Evolutionary conservation across 1,140 invertebrate genomes (phyloP).

Genomic region (Fopius arisanus): DNA sequence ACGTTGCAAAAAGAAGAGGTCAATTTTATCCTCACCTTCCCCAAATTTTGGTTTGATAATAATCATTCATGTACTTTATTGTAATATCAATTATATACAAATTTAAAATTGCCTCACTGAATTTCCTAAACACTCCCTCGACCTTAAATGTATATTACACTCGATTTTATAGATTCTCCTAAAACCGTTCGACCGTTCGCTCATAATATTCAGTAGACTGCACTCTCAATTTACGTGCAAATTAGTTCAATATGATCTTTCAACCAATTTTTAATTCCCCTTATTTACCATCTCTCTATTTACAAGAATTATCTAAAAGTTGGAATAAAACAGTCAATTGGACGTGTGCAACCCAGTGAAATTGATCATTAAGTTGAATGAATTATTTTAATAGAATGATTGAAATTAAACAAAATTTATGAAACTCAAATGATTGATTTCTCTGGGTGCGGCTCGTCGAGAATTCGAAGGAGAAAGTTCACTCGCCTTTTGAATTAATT

Average conservation of each 20-base stretch:
- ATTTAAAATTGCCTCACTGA: slow-evolving; percentile 53
- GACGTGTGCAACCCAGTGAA: not conserved
- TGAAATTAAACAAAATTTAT: no score
- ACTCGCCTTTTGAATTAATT: not conserved
- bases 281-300: slow-evolving; percentile 21
- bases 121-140: slow-evolving; percentile 27
- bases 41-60: slow-evolving; percentile 25
- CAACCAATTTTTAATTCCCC: slow-evolving; percentile 3
- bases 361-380: not conserved
- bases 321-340: slow-evolving; percentile 17
- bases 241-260: not conserved
- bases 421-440: no score
- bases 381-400: no score
- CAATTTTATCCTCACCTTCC: no score
- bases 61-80: slow-evolving; percentile 55
- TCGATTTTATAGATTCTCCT: slow-evolving; percentile 24
- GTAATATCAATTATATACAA: slow-evolving; percentile 61
- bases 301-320: slow-evolving; percentile 30
- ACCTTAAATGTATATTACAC: slow-evolving; percentile 32
- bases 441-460: no score
- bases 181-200: not conserved
- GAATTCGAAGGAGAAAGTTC: not conserved
- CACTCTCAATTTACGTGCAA: not conserved
- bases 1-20: no score
- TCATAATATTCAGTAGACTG: not conserved